phyloP scores from a whole-genome alignment of 1,140 invertebrate genomes.

The Leptestheria dahalacensis region DNA sequence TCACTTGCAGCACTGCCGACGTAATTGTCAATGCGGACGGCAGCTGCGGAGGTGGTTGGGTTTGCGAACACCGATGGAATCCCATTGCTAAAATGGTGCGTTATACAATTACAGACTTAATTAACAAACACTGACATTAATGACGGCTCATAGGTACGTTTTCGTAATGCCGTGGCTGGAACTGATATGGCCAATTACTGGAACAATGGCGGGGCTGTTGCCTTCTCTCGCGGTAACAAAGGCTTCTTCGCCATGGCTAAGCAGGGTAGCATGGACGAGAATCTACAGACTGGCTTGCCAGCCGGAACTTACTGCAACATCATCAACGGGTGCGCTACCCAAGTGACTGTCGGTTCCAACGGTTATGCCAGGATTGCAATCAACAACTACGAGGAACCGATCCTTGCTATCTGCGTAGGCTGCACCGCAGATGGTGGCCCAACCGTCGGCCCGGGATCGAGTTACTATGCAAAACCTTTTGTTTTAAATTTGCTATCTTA shows the following conservation, averaged over 20 bases:
- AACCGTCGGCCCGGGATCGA: background rate
- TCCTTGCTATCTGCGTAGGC: slow-evolving; percentile 23
- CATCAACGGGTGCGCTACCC: slow-evolving; percentile 19
- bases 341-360: slow-evolving; percentile 25
- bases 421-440: slow-evolving; percentile 10
- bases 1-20: slow-evolving; percentile 26
- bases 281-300: slow-evolving; percentile 28
- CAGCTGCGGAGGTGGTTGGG: slow-evolving; percentile 34
- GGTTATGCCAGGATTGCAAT: slow-evolving; percentile 19
- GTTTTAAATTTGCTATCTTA: too few species aligned
- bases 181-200: slow-evolving; percentile 23
- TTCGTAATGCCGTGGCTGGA: slow-evolving; percentile 24
- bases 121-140: background rate
- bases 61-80: slow-evolving; percentile 38
- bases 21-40: slow-evolving; percentile 27
- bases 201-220: slow-evolving; percentile 24
- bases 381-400: slow-evolving; percentile 17
- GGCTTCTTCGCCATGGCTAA: slow-evolving; percentile 26
- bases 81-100: slow-evolving; percentile 32
- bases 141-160: slow-evolving; percentile 6
- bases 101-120: background rate
- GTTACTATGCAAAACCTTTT: background rate
- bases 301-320: slow-evolving; percentile 33
- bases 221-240: slow-evolving; percentile 23
- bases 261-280: slow-evolving; percentile 17